These are phyloP conservation scores for Caenorhabditis virilis DNA, from an alignment of 2,888 invertebrate genomes.

Conservation along the genomic window DNA sequence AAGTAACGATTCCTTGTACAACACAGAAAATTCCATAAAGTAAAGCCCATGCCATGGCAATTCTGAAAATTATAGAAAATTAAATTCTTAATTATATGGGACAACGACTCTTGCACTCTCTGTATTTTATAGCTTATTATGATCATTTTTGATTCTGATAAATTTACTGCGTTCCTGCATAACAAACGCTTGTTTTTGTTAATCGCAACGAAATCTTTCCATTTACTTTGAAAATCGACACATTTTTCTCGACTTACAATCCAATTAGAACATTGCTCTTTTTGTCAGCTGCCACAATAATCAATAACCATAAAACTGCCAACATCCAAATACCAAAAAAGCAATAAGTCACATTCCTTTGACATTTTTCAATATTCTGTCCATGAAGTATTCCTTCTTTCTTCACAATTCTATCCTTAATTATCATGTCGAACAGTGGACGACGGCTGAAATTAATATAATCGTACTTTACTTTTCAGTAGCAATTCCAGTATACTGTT, in stretches of 20 bases:
- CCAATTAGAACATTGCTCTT: too few relatives aligned
- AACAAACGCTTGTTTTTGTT: too few relatives aligned
- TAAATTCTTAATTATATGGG: too few relatives aligned
- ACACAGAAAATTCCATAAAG: conserved; percentile 17
- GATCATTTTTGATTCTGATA: too few relatives aligned
- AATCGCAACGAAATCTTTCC: too few relatives aligned
- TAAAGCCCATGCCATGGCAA: neutral
- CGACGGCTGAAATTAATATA: conserved; percentile 17
- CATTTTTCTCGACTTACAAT: too few relatives aligned
- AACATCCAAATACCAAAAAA: conserved; percentile 9
- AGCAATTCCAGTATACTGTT: conserved; percentile 2
- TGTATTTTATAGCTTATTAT: too few relatives aligned
- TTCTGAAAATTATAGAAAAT: too few relatives aligned
- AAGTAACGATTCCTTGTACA: conserved; percentile 19
- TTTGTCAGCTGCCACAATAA: conserved; percentile 21
- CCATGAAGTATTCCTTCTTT: conserved; percentile 20
- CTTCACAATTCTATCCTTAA: conserved; percentile 16
- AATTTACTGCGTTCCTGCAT: too few relatives aligned
- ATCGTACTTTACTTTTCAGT: neutral
- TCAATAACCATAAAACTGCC: conserved; percentile 11
- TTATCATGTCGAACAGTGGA: conserved; percentile 19
- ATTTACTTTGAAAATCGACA: too few relatives aligned
- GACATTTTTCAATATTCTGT: conserved; percentile 32
- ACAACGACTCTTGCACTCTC: too few relatives aligned
- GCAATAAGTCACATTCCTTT: conserved; percentile 19